Evolutionary conservation across 2,113 vertebrate species (phyloP).

Genomic region (Chaetorhynchus papuensis): DNA sequence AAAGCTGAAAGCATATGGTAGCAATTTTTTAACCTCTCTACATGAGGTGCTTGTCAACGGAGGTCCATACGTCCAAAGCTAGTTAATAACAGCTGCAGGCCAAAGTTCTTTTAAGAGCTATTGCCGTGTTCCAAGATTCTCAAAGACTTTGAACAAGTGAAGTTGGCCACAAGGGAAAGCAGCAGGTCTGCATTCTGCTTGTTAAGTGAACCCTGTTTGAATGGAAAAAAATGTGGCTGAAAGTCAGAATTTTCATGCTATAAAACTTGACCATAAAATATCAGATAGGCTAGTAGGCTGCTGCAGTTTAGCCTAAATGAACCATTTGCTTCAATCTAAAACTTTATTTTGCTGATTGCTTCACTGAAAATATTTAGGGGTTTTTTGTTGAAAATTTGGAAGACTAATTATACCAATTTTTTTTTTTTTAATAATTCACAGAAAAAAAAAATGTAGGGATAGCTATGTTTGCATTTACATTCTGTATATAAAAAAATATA

Average conservation of each 20-base stretch:
- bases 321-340: not conserved
- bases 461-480: not conserved
- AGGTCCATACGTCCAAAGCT: conserved; percentile 50
- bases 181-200: conserved; percentile 43
- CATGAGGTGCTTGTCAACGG: conserved; percentile 43
- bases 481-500: not conserved
- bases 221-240: conserved; percentile 19
- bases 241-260: conserved; percentile 25
- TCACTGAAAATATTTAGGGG: not conserved
- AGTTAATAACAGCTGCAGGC: conserved; percentile 67
- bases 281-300: not conserved
- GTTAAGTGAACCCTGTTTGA: conserved; percentile 53
- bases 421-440: not conserved
- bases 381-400: not conserved
- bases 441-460: not conserved
- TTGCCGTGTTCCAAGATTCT: conserved; percentile 28
- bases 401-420: not conserved
- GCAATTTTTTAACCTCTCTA: conserved; percentile 61
- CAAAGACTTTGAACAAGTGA: conserved; percentile 62
- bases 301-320: not conserved
- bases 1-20: conserved; percentile 59
- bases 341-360: not conserved
- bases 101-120: conserved; percentile 49
- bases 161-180: conserved; percentile 51
- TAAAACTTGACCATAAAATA: conserved; percentile 5